phyloP scores from a whole-genome alignment of 2,888 invertebrate species.

The Saturnia japonica region DNA sequence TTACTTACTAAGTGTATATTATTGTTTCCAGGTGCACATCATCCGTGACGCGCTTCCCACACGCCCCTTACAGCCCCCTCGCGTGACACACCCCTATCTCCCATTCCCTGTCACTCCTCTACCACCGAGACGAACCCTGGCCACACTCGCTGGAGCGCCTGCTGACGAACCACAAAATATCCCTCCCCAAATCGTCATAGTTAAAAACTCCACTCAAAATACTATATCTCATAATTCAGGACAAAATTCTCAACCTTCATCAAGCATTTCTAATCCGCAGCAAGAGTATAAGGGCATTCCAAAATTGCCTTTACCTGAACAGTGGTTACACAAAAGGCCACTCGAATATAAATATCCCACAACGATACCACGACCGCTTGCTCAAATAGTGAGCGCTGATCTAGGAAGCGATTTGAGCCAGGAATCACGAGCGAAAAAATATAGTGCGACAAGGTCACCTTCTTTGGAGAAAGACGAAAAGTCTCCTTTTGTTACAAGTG shows the following conservation, averaged over 20 bases:
- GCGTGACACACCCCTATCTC: conserved; percentile 28
- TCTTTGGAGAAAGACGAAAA: conserved; percentile 79
- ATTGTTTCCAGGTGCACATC: conserved; percentile 63
- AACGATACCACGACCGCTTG: conserved; percentile 66
- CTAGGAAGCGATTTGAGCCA: conserved; percentile 60
- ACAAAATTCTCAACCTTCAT: conserved; percentile 28
- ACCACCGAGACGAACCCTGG: conserved; percentile 37
- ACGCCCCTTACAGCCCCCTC: conserved; percentile 33
- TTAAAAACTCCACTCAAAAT: conserved; percentile 41
- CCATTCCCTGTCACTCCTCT: conserved; percentile 30
- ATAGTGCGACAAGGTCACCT: conserved; percentile 73
- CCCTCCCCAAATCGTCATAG: conserved; percentile 45
- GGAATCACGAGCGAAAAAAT: conserved; percentile 65
- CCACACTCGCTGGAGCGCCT: conserved; percentile 37
- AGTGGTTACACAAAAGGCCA: conserved; percentile 72
- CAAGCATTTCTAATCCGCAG: conserved; percentile 20
- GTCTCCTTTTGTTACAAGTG: conserved; percentile 63
- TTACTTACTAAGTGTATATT: not conserved
- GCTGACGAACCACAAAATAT: conserved; percentile 39
- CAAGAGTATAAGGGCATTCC: conserved; percentile 54
- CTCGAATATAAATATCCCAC: conserved; percentile 66
- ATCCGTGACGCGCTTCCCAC: conserved; percentile 47
- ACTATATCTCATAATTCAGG: conserved; percentile 34
- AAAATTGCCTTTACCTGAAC: conserved; percentile 68
- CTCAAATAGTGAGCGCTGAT: conserved; percentile 60